Conservation (phyloP, 2,888 invertebrate species). For the Diachrysia chrysitis region DNA sequence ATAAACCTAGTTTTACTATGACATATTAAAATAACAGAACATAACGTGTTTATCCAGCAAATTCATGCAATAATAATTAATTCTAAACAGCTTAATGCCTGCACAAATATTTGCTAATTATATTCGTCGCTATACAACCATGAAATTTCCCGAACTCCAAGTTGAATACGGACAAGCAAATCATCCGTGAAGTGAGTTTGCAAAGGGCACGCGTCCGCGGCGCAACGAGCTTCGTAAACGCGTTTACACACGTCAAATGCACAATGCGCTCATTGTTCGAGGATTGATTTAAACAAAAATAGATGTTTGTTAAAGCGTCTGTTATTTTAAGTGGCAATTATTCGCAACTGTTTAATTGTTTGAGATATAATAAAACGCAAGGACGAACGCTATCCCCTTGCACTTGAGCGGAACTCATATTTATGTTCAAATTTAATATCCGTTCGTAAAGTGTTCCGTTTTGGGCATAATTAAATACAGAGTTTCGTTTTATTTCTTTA, state of each 20-base stretch:
- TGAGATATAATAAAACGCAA: constrained; percentile 46
- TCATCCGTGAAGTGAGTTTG: constrained; percentile 69
- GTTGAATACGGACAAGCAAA: constrained; percentile 63
- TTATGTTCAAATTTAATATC: constrained; percentile 54
- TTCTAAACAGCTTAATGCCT: constrained; percentile 28
- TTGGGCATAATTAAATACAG: constrained; percentile 45
- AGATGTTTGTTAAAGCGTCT: constrained; percentile 25
- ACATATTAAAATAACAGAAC: not conserved
- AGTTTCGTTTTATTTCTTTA: constrained; percentile 24
- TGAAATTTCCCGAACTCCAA: constrained; percentile 56
- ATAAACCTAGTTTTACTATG: not conserved
- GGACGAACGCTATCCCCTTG: constrained; percentile 31
- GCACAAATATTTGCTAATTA: constrained; percentile 38
- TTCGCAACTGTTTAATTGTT: constrained; percentile 44
- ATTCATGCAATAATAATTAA: constrained; percentile 22
- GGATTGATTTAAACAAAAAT: constrained; percentile 52
- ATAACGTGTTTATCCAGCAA: not conserved
- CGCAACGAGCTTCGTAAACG: constrained; percentile 59
- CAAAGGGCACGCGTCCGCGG: constrained; percentile 61
- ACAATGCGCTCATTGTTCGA: constrained; percentile 50
- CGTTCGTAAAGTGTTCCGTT: constrained; percentile 42
- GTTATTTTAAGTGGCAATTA: constrained; percentile 53
- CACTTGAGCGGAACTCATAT: constrained; percentile 43
- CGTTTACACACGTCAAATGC: constrained; percentile 63
- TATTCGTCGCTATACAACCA: constrained; percentile 44